Evolutionary conservation across 2,113 vertebrate species (phyloP).

Genomic region (Lathamus discolor): DNA sequence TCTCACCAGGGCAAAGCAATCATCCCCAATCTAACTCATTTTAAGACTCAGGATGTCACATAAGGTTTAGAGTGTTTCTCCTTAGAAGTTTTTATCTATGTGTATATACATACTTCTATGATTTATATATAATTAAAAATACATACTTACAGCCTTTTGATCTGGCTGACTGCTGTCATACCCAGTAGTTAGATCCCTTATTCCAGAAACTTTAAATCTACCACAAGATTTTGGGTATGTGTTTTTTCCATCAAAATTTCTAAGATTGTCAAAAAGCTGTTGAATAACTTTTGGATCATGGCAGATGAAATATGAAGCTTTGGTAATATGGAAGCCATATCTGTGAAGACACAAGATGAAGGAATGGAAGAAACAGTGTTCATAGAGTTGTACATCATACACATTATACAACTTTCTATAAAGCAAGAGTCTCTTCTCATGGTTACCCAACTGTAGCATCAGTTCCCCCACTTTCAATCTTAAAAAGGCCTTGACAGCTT

Average conservation of each 20-base stretch:
- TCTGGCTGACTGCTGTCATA: slow-evolving; percentile 88
- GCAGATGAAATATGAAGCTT: slow-evolving; percentile 96
- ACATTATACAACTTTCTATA: neutral
- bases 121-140: neutral
- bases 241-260: slow-evolving; percentile 82
- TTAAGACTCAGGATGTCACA: neutral
- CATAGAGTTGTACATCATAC: neutral
- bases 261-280: slow-evolving; percentile 86
- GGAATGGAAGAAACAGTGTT: neutral
- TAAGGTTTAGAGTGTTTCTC: neutral
- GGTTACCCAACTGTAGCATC: neutral
- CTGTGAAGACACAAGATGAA: slow-evolving; percentile 65
- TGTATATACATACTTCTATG: neutral
- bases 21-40: neutral
- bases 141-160: slow-evolving; percentile 87
- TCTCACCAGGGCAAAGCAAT: neutral
- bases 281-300: slow-evolving; percentile 85
- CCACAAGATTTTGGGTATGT: slow-evolving; percentile 88
- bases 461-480: neutral
- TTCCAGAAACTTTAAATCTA: slow-evolving; percentile 81
- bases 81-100: neutral
- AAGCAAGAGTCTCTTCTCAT: neutral
- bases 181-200: slow-evolving; percentile 93
- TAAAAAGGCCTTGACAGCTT: neutral
- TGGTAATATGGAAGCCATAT: slow-evolving; percentile 94